Percentiles rank a stretch among this genome's conserved stretches.
Evolutionary conservation across 2,113 vertebrate species (phyloP).

Genomic region (Mionectes macconnelli): DNA sequence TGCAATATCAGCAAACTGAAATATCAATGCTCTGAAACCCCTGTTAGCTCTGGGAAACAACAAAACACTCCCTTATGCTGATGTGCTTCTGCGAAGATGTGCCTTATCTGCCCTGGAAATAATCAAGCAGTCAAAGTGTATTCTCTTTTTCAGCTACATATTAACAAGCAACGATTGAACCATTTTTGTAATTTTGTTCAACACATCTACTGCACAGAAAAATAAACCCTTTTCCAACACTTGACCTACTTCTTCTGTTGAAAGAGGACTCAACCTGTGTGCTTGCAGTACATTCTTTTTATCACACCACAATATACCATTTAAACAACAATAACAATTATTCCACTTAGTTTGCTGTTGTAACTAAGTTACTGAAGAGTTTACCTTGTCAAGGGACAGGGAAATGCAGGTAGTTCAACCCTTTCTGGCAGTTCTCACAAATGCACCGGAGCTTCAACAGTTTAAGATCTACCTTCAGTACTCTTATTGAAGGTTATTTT

Average conservation of each 20-base stretch:
- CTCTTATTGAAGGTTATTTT: too few species aligned
- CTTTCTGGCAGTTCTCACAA: background rate
- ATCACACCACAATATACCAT: background rate
- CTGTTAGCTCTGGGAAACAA: background rate
- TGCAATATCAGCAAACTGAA: background rate
- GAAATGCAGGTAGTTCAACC: background rate
- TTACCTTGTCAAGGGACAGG: background rate
- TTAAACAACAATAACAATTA: background rate
- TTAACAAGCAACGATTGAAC: background rate
- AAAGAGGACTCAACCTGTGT: background rate
- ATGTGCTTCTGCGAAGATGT: background rate
- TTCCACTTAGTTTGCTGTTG: background rate
- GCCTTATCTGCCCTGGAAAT: background rate
- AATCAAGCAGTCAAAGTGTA: background rate
- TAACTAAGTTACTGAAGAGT: background rate
- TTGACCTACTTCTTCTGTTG: background rate
- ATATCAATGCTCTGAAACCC: background rate
- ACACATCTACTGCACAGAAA: background rate
- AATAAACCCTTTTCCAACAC: background rate
- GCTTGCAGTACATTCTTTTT: background rate
- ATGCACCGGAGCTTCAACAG: background rate
- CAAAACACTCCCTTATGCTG: background rate
- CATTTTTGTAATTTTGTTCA: background rate
- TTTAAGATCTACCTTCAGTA: background rate
- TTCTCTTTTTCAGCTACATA: background rate